phyloP scores from a whole-genome alignment of 2,888 invertebrate species.

The Netelia fuscicornis region DNA sequence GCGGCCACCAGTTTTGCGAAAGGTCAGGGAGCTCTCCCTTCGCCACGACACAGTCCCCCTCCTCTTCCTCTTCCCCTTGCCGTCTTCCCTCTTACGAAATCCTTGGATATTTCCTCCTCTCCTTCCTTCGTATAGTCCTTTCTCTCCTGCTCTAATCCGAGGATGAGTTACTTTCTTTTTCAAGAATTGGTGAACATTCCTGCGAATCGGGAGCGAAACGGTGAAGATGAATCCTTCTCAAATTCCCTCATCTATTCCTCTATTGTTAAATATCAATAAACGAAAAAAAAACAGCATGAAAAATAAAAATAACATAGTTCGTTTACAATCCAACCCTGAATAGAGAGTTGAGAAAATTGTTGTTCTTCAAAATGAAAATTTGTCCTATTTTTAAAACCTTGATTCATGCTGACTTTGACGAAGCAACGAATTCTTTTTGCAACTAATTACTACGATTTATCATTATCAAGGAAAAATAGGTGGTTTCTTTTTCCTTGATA shows the following conservation, averaged over 20 bases:
- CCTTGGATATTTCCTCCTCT: slow-evolving; percentile 13
- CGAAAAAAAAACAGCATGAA: background rate
- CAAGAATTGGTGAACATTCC: slow-evolving; percentile 47
- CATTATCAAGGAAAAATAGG: slow-evolving; percentile 29
- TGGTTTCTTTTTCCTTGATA: background rate
- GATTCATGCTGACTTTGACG: background rate
- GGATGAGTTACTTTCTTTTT: slow-evolving; percentile 2
- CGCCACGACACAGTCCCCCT: slow-evolving; percentile 12
- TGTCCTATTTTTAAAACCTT: too few species aligned
- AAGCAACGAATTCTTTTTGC: background rate
- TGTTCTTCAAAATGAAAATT: too few species aligned
- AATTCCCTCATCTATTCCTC: background rate
- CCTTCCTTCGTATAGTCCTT: background rate
- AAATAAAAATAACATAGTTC: background rate
- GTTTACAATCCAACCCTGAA: background rate
- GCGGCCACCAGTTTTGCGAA: slow-evolving; percentile 65
- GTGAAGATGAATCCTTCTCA: slow-evolving; percentile 18
- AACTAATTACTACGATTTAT: slow-evolving; percentile 54
- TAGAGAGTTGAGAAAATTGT: slow-evolving; percentile 7
- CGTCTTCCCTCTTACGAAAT: background rate
- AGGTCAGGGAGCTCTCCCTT: slow-evolving; percentile 74
- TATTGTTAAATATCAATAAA: too few species aligned
- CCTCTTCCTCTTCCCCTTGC: slow-evolving; percentile 25
- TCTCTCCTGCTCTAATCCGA: slow-evolving; percentile 9
- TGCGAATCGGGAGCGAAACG: slow-evolving; percentile 63